phyloP scores from a whole-genome alignment of 2,113 vertebrate species.

The Ochotona curzoniae region DNA sequence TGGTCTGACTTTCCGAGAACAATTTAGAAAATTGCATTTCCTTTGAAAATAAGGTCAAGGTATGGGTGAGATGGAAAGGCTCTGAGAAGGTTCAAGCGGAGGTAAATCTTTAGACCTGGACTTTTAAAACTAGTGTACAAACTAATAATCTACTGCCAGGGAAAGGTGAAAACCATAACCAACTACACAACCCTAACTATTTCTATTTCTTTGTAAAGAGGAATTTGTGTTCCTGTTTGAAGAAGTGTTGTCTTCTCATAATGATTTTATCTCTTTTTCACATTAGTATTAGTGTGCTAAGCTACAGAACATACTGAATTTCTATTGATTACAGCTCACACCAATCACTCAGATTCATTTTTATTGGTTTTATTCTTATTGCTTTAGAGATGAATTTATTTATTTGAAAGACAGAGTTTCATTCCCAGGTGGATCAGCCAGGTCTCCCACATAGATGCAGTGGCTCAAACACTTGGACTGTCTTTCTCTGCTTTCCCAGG shows the following conservation, averaged over 20 bases:
- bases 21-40: slow-evolving; percentile 27
- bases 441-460: no score
- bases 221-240: neutral
- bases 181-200: neutral
- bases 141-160: slow-evolving; percentile 24
- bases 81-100: neutral
- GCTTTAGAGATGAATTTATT: no score
- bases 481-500: no score
- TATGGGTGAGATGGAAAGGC: neutral
- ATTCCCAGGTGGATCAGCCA: no score
- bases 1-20: slow-evolving; percentile 27
- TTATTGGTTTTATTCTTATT: neutral
- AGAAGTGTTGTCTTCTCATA: neutral
- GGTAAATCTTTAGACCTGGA: neutral
- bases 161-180: neutral
- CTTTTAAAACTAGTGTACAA: neutral
- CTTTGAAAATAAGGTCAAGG: slow-evolving; percentile 45
- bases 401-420: no score
- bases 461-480: no score
- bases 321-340: neutral
- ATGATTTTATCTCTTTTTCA: neutral
- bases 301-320: neutral
- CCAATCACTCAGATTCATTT: neutral
- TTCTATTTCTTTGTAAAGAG: slow-evolving; percentile 14
- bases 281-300: neutral